These are phyloP conservation scores for Parazoanthus swiftii DNA, from an alignment of 92 coral and sea anemone species.

Conservation along the genomic window DNA sequence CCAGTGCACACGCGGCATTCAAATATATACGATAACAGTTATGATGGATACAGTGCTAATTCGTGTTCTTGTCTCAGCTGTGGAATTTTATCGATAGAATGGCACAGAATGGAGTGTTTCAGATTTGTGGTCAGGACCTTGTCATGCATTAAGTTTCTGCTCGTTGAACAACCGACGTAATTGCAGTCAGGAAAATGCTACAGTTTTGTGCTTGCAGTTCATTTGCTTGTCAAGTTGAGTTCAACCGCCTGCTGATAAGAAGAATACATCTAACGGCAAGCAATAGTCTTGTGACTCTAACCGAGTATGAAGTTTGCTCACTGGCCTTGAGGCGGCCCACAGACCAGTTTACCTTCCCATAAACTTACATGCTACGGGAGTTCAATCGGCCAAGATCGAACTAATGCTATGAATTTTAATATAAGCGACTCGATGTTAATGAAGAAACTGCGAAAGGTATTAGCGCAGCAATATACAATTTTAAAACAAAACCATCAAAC, in stretches of 20 bases:
- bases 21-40: not conserved
- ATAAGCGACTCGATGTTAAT: too few species aligned
- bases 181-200: too few species aligned
- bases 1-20: not conserved
- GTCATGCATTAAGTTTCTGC: too few species aligned
- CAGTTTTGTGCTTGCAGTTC: too few species aligned
- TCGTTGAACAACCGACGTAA: too few species aligned
- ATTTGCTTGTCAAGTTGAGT: not conserved
- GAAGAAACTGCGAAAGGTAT: not conserved
- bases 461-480: not conserved
- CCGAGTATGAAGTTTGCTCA: not conserved
- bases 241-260: not conserved
- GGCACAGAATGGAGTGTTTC: too few species aligned
- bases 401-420: too few species aligned
- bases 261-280: too few species aligned
- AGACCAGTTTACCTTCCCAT: not conserved
- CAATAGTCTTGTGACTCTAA: not conserved
- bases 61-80: too few species aligned
- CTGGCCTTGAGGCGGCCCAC: not conserved
- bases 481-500: not conserved
- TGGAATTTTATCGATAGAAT: too few species aligned
- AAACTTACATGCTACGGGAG: not conserved
- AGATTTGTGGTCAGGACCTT: too few species aligned
- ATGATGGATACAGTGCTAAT: not conserved
- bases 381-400: not conserved